Conservation (phyloP, 2,888 invertebrate species). For the Drosophila macrospina region DNA sequence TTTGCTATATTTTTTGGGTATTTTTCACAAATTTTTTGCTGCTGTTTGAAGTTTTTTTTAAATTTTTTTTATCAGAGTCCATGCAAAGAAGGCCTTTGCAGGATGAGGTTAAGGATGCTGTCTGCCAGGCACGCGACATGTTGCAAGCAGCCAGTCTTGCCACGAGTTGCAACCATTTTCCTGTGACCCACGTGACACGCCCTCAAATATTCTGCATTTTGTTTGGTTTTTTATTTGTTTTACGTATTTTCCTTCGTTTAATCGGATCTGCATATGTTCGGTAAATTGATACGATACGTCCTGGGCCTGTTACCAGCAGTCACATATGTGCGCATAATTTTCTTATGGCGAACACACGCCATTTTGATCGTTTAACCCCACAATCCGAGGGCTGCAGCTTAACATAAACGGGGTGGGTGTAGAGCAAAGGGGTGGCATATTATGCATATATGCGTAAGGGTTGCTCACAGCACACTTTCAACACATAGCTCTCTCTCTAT, state of each 20-base stretch:
- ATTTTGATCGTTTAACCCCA: constrained; percentile 73
- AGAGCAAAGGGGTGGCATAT: constrained; percentile 68
- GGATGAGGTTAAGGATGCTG: constrained; percentile 61
- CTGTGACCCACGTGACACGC: constrained; percentile 28
- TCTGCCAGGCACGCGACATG: constrained; percentile 71
- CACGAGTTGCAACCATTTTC: constrained; percentile 58
- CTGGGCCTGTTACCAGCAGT: too few species aligned
- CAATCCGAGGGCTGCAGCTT: constrained; percentile 50
- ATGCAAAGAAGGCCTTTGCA: constrained; percentile 41
- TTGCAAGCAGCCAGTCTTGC: constrained; percentile 39
- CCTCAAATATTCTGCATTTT: constrained; percentile 35
- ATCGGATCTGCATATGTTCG: constrained; percentile 79
- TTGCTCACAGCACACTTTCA: constrained; percentile 37
- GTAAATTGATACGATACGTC: constrained; percentile 73
- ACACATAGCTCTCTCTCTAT: constrained; percentile 18
- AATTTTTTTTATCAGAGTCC: constrained; percentile 57
- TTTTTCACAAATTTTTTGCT: constrained; percentile 54
- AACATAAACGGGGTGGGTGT: constrained; percentile 53
- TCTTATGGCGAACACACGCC: constrained; percentile 62
- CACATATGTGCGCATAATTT: constrained; percentile 54
- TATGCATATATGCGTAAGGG: constrained; percentile 75
- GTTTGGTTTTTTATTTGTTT: constrained; percentile 22
- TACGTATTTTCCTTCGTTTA: constrained; percentile 43
- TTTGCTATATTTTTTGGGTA: constrained; percentile 39
- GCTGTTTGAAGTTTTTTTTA: constrained; percentile 45